Conservation (phyloP, 2,797 vertebrate genomes). For the Columba guinea region DNA sequence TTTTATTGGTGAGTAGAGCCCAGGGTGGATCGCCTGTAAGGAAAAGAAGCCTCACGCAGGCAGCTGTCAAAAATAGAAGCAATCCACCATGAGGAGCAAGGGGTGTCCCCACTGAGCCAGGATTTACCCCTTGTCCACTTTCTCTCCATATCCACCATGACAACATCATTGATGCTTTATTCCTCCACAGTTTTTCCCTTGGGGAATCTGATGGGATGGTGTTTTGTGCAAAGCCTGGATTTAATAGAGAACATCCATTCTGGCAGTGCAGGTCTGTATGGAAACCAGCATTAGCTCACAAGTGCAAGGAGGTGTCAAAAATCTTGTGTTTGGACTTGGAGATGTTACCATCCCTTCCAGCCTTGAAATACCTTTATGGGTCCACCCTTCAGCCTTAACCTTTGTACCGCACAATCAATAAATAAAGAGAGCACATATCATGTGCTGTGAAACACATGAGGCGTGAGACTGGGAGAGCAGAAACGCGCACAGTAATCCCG, state of each 20-base stretch:
- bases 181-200: neutral
- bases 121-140: neutral
- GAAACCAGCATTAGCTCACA: neutral
- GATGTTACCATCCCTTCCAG: neutral
- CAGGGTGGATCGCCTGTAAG: neutral
- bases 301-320: neutral
- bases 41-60: neutral
- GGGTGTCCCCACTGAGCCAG: too few species aligned
- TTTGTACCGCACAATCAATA: neutral
- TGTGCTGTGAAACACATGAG: neutral
- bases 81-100: neutral
- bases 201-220: neutral
- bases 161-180: neutral
- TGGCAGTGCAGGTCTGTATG: neutral
- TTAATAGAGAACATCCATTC: neutral
- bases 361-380: neutral
- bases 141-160: neutral
- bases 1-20: neutral
- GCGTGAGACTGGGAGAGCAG: neutral
- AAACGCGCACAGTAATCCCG: neutral
- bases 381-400: neutral
- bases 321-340: neutral
- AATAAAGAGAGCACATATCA: fast-evolving
- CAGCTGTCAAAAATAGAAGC: neutral
- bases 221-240: neutral